Evolutionary conservation across 2,113 vertebrate species (phyloP), one percentile per base, ranked within the genome.

Genomic region (Tachycineta bicolor): DNA sequence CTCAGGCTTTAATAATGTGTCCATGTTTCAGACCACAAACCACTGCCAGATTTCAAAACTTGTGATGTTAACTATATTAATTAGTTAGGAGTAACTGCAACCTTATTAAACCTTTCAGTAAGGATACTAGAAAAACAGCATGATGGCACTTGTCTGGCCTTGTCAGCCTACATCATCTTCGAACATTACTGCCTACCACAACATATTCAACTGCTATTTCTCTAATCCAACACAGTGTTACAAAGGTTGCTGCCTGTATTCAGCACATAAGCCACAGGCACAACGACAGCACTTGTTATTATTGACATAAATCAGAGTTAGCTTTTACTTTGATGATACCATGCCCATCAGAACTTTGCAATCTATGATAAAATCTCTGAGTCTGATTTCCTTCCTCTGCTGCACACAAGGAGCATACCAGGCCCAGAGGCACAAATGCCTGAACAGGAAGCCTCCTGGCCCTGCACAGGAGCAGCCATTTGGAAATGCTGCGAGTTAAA

Each of bases 381-480:
- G 55, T 31, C 64, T 89, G 12, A 18, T 3, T 94, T 96, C 93
- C 91, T 90, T 95, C 91, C 94, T 83, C 63, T 23, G 24, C 68
- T 43, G n/a, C 31, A 47, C 11, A 69, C 64, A 83, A 83, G 70
- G 26, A 65, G 52, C 65, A 87, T 67, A 29, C 5, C 83, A 88
- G 62, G 28, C 37, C 52, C 75, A 73, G 65, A 3, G 0, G 43
- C 90, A 86, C 46, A 34, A 79, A 39, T 2, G 23, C 67, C 37
- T 44, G 12, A 77, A 56, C 76, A 92, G 76, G 91, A 96, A 94
- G 11, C 44, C 67, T 59, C 76, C 76, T 12, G 29, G 68, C 76
- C 67, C 83, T 41, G 76, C 91, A 87, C 73, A 68, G 50, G 0
- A 63, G 50, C 50, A 49, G 24, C 78, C 31, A 5, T 20, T 77